phyloP scores from a whole-genome alignment of 2,113 vertebrate genomes.

The Furnarius figulus region DNA sequence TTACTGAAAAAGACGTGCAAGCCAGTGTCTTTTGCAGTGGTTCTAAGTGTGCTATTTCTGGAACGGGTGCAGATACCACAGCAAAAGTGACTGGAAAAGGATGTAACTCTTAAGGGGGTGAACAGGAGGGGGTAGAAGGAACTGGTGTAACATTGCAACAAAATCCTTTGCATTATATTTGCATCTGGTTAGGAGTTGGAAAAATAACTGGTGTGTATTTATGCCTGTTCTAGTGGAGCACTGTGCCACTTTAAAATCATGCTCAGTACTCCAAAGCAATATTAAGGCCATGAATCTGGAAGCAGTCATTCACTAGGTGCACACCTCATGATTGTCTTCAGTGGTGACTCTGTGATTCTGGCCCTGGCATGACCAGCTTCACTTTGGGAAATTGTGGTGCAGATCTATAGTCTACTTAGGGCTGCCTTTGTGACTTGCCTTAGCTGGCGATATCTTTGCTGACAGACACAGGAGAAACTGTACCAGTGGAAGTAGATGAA shows the following conservation, averaged over 20 bases:
- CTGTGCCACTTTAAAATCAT: neutral
- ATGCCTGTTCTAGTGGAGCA: neutral
- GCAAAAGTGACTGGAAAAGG: neutral
- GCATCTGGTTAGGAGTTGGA: neutral
- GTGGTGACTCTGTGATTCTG: neutral
- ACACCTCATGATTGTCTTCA: rapidly evolving
- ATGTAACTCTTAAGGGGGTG: neutral
- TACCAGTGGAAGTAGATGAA: neutral
- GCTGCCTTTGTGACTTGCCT: neutral
- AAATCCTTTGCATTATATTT: neutral
- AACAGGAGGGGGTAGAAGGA: neutral
- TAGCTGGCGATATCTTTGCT: neutral
- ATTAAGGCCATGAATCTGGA: neutral
- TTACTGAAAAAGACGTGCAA: too few relatives aligned
- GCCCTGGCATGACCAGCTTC: neutral
- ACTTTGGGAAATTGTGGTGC: neutral
- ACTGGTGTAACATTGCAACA: neutral
- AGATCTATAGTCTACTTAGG: neutral
- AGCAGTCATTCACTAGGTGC: neutral
- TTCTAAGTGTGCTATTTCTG: neutral
- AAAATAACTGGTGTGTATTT: neutral
- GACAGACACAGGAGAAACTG: neutral
- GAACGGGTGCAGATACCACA: neutral
- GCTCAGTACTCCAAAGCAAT: neutral
- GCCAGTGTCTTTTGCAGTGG: too few relatives aligned